A percentile compares a stretch with the other conserved stretches of the same genome.
Conservation (phyloP, 2,888 invertebrate species). For the Thelaira solivaga region DNA sequence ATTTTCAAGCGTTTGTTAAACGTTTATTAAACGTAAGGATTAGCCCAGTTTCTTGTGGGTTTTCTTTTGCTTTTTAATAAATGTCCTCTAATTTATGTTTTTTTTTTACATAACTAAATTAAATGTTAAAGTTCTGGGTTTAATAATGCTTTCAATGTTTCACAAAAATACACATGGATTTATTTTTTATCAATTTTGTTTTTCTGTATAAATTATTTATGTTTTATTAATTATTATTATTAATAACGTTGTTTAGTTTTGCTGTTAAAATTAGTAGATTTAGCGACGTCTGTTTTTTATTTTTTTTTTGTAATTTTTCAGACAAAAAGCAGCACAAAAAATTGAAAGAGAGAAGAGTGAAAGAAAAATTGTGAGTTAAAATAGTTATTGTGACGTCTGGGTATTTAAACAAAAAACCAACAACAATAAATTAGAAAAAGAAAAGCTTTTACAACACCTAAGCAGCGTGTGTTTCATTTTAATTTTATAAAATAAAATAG, state of each 20-base stretch:
- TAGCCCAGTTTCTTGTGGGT: no score
- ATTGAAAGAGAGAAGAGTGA: constrained; percentile 8
- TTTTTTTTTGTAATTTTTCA: constrained; percentile 1
- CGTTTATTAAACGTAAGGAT: no score
- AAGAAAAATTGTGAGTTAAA: constrained; percentile 23
- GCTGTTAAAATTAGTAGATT: constrained; percentile 45
- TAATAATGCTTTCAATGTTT: constrained; percentile 28
- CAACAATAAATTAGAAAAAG: no score
- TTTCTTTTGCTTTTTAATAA: constrained; percentile 22
- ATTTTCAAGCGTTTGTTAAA: no score
- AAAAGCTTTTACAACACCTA: constrained; percentile 6
- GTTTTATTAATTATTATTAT: constrained; percentile 39
- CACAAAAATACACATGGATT: not conserved
- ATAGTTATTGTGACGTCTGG: not conserved
- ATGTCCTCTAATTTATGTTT: constrained; percentile 6
- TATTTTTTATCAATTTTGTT: not conserved
- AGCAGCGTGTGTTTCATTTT: not conserved
- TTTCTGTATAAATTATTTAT: constrained; percentile 2
- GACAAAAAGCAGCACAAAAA: constrained; percentile 36
- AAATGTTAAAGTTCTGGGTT: constrained; percentile 6
- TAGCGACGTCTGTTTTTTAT: constrained; percentile 57
- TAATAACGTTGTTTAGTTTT: constrained; percentile 62
- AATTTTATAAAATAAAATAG: not conserved
- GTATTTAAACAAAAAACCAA: not conserved
- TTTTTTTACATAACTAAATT: constrained; percentile 24